phyloP scores from a whole-genome alignment of 2,888 invertebrate genomes.

The Ligdia adustata region DNA sequence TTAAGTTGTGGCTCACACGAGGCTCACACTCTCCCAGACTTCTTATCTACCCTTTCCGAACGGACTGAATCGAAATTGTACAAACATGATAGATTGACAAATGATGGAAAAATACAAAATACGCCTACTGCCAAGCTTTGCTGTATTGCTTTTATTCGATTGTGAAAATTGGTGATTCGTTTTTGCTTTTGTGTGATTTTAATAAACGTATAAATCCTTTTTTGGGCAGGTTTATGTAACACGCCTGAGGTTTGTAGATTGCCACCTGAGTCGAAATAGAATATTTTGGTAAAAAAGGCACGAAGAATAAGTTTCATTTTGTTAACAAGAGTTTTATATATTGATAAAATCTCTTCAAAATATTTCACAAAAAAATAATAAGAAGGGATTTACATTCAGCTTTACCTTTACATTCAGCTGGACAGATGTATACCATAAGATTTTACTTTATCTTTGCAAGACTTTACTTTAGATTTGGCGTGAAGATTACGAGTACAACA shows the following conservation, averaged over 20 bases:
- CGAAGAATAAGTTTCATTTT: no score
- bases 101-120: conserved; percentile 33
- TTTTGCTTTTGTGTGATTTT: conserved; percentile 27
- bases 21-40: conserved; percentile 19
- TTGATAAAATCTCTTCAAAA: no score
- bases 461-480: no score
- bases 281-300: no score
- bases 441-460: no score
- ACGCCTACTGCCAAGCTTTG: conserved; percentile 13
- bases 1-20: conserved; percentile 49
- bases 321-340: no score
- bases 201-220: conserved; percentile 23
- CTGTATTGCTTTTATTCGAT: conserved; percentile 21
- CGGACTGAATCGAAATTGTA: conserved; percentile 25
- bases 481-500: no score
- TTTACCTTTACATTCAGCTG: no score
- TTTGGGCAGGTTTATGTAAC: conserved; percentile 10
- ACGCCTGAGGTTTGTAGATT: neutral
- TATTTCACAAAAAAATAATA: no score
- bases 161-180: conserved; percentile 22
- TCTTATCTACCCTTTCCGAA: conserved; percentile 19
- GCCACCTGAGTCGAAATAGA: neutral
- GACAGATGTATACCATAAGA: no score
- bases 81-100: conserved; percentile 21
- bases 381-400: no score